A percentile compares a stretch with the other conserved stretches of the same genome.
Evolutionary conservation across 2,113 vertebrate genomes (phyloP).

Genomic region (Ameiurus melas): DNA sequence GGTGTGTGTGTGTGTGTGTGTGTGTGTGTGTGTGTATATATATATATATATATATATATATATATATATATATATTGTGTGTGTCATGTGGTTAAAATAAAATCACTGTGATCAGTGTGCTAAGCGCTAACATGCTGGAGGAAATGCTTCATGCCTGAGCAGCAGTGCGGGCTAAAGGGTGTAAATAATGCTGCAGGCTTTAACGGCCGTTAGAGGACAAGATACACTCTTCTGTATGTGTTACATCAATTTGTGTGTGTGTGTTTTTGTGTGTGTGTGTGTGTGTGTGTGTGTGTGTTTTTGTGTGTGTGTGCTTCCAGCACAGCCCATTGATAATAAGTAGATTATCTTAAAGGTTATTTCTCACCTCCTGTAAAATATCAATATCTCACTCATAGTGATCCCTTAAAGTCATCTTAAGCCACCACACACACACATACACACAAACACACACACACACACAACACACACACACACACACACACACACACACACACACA

Average conservation of each 20-base stretch:
- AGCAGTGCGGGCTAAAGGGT: not conserved
- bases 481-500: not conserved
- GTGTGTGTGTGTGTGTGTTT: conserved; percentile 6
- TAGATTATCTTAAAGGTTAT: conserved; percentile 23
- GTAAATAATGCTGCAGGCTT: not conserved
- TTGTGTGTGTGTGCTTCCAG: conserved; percentile 24
- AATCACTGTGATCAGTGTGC: not conserved
- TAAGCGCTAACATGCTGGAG: not conserved
- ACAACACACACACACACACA: not conserved
- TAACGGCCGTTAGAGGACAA: not conserved
- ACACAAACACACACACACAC: conserved; percentile 2
- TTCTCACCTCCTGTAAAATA: conserved; percentile 14
- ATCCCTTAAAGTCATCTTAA: conserved; percentile 4
- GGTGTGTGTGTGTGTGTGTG: too few relatives aligned
- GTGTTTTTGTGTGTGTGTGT: conserved; percentile 34
- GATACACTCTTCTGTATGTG: not conserved
- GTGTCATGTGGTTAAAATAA: not conserved
- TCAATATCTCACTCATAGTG: conserved; percentile 17
- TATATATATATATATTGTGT: too few relatives aligned
- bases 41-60: too few relatives aligned
- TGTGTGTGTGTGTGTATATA: too few relatives aligned
- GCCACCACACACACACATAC: not conserved
- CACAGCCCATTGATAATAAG: conserved; percentile 62
- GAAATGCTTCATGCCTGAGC: not conserved
- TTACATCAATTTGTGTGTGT: conserved; percentile 60